These are phyloP conservation scores for Zaprionus gabonicus DNA, from an alignment of 1,140 invertebrate species.

Conservation along the genomic window DNA sequence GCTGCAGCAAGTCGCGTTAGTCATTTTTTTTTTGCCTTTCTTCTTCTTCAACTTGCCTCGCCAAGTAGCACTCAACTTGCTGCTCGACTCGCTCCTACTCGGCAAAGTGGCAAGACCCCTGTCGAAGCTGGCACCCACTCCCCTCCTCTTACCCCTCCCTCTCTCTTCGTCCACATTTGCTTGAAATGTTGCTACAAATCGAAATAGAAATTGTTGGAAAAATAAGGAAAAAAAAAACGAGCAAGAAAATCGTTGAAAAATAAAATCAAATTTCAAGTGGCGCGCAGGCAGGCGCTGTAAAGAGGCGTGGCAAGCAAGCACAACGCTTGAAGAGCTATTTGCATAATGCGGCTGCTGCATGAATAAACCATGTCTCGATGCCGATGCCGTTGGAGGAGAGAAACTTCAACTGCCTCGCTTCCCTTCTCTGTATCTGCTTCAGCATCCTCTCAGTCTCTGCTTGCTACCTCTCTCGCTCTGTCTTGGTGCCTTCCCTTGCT, in stretches of 20 bases:
- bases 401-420: background rate
- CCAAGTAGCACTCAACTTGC: constrained; percentile 49
- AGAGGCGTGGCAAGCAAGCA: constrained; percentile 24
- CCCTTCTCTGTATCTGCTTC: background rate
- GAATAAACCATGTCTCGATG: constrained; percentile 76
- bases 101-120: constrained; percentile 29
- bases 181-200: constrained; percentile 69
- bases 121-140: constrained; percentile 15
- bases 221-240: background rate
- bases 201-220: constrained; percentile 64
- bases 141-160: background rate
- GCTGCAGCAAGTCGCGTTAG: constrained; percentile 18
- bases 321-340: constrained; percentile 57
- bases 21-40: constrained; percentile 21
- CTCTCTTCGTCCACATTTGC: background rate
- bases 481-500: constrained; percentile 1
- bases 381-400: constrained; percentile 15
- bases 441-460: background rate
- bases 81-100: constrained; percentile 20
- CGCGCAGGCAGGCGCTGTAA: constrained; percentile 40
- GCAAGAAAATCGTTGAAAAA: constrained; percentile 33
- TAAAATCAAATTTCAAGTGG: constrained; percentile 78
- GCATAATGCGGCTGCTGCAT: constrained; percentile 81
- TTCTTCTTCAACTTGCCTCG: constrained; percentile 13
- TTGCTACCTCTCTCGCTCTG: background rate